These are phyloP conservation scores for Cinclus cinclus DNA, from an alignment of 2,113 vertebrate genomes.

Conservation along the genomic window DNA sequence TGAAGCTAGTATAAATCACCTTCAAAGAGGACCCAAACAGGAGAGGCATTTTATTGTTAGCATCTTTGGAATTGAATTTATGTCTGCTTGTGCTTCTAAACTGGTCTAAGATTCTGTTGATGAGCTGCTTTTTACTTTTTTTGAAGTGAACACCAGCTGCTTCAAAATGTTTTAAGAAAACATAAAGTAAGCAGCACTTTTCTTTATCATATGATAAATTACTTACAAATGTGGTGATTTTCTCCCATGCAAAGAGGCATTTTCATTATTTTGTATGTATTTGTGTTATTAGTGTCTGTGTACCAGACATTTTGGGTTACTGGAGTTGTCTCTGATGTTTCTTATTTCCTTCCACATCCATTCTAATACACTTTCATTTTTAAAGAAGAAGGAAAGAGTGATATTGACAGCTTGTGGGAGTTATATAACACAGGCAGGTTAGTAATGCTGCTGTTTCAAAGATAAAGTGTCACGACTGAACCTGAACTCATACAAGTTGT, in stretches of 20 bases:
- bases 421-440: neutral
- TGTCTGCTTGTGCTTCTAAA: neutral
- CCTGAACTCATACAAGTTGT: neutral
- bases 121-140: neutral
- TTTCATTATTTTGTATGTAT: neutral
- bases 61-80: neutral
- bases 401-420: neutral
- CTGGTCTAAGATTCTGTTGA: neutral
- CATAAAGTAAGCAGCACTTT: neutral
- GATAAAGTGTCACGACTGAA: neutral
- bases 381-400: neutral
- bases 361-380: neutral
- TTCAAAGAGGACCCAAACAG: neutral
- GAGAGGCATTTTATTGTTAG: neutral
- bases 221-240: neutral
- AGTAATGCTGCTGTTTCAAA: neutral
- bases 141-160: neutral
- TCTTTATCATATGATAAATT: neutral
- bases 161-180: neutral
- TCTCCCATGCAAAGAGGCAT: neutral
- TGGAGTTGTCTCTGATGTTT: neutral
- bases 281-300: neutral
- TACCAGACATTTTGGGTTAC: neutral
- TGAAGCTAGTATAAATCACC: neutral
- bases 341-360: neutral